Evolutionary conservation across 2,888 invertebrate species (phyloP).

Genomic region (Pharmacophagus antenor): DNA sequence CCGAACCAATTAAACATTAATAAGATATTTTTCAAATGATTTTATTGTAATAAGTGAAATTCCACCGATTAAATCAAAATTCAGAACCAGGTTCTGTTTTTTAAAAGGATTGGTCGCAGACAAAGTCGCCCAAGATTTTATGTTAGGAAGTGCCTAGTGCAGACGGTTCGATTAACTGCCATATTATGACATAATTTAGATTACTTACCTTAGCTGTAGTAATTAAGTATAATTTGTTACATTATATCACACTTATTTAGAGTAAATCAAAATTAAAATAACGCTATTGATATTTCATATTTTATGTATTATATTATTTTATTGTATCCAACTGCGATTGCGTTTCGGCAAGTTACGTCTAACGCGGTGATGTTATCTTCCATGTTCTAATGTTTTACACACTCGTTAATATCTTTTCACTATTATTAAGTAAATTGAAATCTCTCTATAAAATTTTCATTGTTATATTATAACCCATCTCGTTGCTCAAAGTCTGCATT

Average conservation of each 20-base stretch:
- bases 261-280: constrained; percentile 72
- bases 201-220: constrained; percentile 70
- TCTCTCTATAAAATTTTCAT: constrained; percentile 48
- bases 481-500: constrained; percentile 73
- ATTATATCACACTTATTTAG: constrained; percentile 68
- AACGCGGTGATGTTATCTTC: constrained; percentile 46
- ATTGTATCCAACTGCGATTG: constrained; percentile 47
- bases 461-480: constrained; percentile 57
- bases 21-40: constrained; percentile 29
- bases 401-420: constrained; percentile 74
- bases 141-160: constrained; percentile 65
- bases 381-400: constrained; percentile 56
- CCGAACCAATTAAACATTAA: constrained; percentile 14
- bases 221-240: constrained; percentile 65
- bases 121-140: constrained; percentile 54
- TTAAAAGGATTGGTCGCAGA: constrained; percentile 53
- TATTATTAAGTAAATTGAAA: constrained; percentile 54
- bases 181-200: constrained; percentile 80
- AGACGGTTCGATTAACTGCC: constrained; percentile 79
- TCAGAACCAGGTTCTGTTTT: constrained; percentile 69
- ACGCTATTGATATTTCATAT: constrained; percentile 54
- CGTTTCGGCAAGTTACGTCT: constrained; percentile 49
- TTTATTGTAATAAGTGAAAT: constrained; percentile 47
- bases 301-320: constrained; percentile 53
- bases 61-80: constrained; percentile 76